These are phyloP conservation scores for Alaudala cheleensis DNA, from an alignment of 2,113 vertebrate genomes.

Conservation along the genomic window DNA sequence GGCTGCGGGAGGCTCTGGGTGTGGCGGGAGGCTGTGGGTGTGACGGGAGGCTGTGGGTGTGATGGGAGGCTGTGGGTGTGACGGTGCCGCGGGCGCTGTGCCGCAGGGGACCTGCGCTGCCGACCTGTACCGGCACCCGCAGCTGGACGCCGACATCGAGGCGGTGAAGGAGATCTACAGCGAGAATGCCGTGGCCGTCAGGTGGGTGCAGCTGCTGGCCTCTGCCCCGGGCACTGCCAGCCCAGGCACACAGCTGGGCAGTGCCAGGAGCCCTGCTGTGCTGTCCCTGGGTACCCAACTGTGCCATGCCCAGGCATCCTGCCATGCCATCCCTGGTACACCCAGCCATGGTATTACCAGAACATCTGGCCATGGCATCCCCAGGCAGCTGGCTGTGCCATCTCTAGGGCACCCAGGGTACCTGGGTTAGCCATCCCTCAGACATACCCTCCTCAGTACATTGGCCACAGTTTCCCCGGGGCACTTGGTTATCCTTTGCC, in stretches of 20 bases:
- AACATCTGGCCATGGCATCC: neutral
- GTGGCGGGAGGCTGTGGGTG: too few relatives aligned
- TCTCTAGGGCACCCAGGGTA: too few relatives aligned
- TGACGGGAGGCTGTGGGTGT: too few relatives aligned
- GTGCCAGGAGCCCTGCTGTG: too few relatives aligned
- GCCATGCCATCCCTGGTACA: rapidly evolving
- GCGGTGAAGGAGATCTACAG: conserved; percentile 98
- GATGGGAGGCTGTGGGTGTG: neutral
- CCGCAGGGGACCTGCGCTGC: conserved; percentile 92
- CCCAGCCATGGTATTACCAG: rapidly evolving
- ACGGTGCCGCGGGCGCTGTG: rapidly evolving
- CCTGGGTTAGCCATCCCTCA: neutral
- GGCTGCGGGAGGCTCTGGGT: rapidly evolving
- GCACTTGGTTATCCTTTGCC: neutral
- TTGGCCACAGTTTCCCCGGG: neutral
- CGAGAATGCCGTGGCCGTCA: conserved; percentile 92
- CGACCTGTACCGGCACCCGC: conserved; percentile 95
- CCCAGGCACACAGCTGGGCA: rapidly evolving
- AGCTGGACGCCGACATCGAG: conserved; percentile 97
- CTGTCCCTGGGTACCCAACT: too few relatives aligned
- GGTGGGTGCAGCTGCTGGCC: conserved; percentile 66
- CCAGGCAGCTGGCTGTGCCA: too few relatives aligned
- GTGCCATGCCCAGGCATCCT: too few relatives aligned
- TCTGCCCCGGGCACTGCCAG: rapidly evolving
- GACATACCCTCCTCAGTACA: neutral